Percentiles rank a stretch among this genome's conserved stretches.
These are phyloP conservation scores for Delichon dasypus DNA, from an alignment of 2,797 vertebrate genomes.

Conservation along the genomic window DNA sequence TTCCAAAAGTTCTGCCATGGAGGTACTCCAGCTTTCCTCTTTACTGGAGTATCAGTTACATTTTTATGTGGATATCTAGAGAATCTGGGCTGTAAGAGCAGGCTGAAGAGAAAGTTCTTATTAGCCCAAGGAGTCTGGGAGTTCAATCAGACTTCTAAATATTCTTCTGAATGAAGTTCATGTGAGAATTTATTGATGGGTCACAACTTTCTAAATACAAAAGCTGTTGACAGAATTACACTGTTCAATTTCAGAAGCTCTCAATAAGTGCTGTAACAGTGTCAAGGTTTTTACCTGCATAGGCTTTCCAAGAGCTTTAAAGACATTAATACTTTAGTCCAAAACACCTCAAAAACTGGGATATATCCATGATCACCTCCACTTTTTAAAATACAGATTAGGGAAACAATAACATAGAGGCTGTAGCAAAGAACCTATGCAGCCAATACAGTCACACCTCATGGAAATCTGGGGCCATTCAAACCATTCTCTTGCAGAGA, in stretches of 20 bases:
- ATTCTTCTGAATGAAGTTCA: neutral
- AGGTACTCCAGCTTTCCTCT: constrained; percentile 4
- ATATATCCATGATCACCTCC: neutral
- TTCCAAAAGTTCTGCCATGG: neutral
- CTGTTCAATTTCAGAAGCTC: neutral
- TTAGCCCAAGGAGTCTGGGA: neutral
- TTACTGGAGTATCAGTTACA: neutral
- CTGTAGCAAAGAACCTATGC: neutral
- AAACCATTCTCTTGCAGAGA: neutral
- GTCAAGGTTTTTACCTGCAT: neutral
- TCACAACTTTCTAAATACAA: neutral
- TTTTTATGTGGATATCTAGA: neutral
- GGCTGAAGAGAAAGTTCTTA: neutral
- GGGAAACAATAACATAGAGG: neutral
- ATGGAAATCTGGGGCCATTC: neutral
- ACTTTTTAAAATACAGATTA: neutral
- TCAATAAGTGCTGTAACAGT: neutral
- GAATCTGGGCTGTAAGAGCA: neutral
- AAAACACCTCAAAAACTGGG: neutral
- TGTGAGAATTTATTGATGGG: neutral
- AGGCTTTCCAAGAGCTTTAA: neutral
- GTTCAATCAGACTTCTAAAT: neutral
- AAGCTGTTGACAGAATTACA: neutral
- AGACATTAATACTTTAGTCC: neutral
- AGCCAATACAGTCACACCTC: neutral